Conservation (phyloP, 2,888 invertebrate species). For the Anorthoa munda region DNA sequence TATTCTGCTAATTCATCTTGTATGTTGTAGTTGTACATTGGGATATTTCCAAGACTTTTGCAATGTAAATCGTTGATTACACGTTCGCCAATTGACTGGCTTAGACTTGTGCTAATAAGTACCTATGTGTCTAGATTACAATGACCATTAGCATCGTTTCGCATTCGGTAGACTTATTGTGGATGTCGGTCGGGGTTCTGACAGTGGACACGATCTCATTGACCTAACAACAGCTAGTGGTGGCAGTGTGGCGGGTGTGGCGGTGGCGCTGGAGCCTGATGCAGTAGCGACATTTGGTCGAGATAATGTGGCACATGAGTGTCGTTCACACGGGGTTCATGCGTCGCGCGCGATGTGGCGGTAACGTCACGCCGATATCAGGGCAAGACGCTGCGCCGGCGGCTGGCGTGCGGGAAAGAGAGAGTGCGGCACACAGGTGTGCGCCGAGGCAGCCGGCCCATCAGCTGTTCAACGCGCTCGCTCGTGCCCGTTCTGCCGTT, state of each 20-base stretch:
- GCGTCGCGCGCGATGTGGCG: constrained; percentile 60
- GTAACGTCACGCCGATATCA: constrained; percentile 80
- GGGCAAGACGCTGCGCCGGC: constrained; percentile 79
- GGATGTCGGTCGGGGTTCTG: not conserved
- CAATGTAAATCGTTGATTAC: constrained; percentile 36
- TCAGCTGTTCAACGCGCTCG: constrained; percentile 85
- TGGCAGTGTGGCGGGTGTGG: constrained; percentile 23
- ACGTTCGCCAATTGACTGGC: constrained; percentile 8
- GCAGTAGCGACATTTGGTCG: constrained; percentile 63
- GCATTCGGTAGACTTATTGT: constrained; percentile 1
- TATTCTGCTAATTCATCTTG: constrained; percentile 58
- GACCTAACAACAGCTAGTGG: constrained; percentile 65
- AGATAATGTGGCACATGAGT: constrained; percentile 68
- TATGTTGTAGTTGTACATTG: constrained; percentile 38
- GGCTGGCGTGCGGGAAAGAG: constrained; percentile 82
- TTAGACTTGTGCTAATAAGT: constrained; percentile 25
- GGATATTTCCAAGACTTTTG: constrained; percentile 45
- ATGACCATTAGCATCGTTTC: constrained; percentile 29
- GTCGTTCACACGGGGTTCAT: constrained; percentile 72
- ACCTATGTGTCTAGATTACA: constrained; percentile 21
- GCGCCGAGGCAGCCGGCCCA: constrained; percentile 81
- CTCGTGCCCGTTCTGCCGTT: constrained; percentile 79
- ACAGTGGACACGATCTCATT: constrained; percentile 45
- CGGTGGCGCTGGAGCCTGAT: constrained; percentile 39
- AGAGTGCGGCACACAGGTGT: constrained; percentile 88